Base-by-base conservation (phyloP, 2,888 invertebrate species). In the Nineta flava region DNA sequence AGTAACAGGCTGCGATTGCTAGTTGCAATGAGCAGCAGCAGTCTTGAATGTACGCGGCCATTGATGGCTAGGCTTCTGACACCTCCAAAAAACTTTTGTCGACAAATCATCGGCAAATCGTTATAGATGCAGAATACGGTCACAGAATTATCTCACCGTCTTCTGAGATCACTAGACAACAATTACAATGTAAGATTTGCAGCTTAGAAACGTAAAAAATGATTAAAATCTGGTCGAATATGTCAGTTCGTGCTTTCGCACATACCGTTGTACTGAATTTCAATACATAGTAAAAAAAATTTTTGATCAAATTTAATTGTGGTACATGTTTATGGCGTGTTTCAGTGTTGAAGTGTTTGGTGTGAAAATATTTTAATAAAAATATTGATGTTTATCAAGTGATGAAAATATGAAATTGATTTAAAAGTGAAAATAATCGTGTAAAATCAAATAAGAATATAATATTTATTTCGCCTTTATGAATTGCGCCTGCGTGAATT, bases 131-230 rank as follows among this genome's bases (percentile, higher is more conserved):
- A 79, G 80, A 77, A 79, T 76, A 79, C 80, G 76, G 80, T 81
- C 74, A 80, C 79, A 76, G 87, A 92, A 77, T 82, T 94, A 77
- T 91, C 91, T 78, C 84, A 87, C 77, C 88, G 84, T 82, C 85
- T 94, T 82, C 85, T 88, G 78, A 85, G 86, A 82, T 87, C 92
- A 74, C 81, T 94, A 79, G 93, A 94, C 83, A 83, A 80, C 77
- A 87, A 90, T 77, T 90, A 93, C 81, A 92, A 94, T 92, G 94
- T 94, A 88, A 92, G 92, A 78, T 71, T 68, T 41, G 19, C 51
- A 50, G 50, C 53, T 49, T 53, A 47, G 46, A 51, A 55, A 49
- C 49, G 47, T 53, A 50, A 53, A 62, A 67, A 67, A 67, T 71
- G 68, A 62, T 67, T 67, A 66, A 70, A 69, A 67, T 68, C 68